Conservation (phyloP, 2,888 invertebrate species). For the Lasioglossum marginatum region DNA sequence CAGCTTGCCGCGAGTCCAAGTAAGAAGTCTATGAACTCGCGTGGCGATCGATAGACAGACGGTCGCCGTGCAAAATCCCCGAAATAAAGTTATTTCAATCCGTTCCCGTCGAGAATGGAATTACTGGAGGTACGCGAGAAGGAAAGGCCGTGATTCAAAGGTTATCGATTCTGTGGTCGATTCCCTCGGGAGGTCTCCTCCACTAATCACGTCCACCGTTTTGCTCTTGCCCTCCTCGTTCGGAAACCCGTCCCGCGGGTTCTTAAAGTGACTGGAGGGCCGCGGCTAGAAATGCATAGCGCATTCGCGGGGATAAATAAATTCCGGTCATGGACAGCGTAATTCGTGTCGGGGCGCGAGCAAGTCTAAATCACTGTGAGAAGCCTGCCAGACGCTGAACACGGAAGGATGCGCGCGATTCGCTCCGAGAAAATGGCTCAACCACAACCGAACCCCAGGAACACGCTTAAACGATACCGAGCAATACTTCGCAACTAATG, state of each 20-base stretch:
- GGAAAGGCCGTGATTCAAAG: conserved; percentile 38
- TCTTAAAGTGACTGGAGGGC: conserved; percentile 6
- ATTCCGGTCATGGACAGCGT: conserved; percentile 79
- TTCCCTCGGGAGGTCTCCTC: conserved; percentile 16
- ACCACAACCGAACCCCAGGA: neutral
- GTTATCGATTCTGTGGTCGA: conserved; percentile 46
- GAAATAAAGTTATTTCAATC: conserved; percentile 44
- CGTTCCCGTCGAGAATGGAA: conserved; percentile 20
- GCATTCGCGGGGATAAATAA: conserved; percentile 73
- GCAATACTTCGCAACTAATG: conserved; percentile 62
- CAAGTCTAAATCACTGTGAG: conserved; percentile 74
- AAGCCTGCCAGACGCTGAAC: conserved; percentile 49
- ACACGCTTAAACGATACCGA: conserved; percentile 49
- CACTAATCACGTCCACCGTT: conserved; percentile 48
- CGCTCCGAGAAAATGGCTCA: neutral
- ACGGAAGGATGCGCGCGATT: neutral
- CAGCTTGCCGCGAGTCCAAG: neutral
- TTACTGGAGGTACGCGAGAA: conserved; percentile 18
- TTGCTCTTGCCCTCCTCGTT: neutral
- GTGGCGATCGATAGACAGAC: conserved; percentile 18
- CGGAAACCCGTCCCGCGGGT: neutral
- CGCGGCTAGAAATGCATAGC: conserved; percentile 16
- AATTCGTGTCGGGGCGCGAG: conserved; percentile 76
- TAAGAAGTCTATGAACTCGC: neutral
- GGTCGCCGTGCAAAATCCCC: neutral